These are phyloP conservation scores for Acronicta leporina DNA, from an alignment of 2,888 invertebrate species.

Conservation along the genomic window DNA sequence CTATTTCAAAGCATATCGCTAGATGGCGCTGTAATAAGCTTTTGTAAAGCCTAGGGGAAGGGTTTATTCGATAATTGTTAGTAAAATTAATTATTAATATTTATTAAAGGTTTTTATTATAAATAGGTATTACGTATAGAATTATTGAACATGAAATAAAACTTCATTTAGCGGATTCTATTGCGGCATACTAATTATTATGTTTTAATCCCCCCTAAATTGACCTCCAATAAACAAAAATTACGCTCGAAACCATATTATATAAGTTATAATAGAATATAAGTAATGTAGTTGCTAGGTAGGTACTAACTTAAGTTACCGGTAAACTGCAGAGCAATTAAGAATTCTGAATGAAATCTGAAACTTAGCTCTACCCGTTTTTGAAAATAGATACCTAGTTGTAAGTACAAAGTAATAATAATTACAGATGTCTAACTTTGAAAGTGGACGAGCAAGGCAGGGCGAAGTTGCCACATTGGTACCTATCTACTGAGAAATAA, in stretches of 20 bases:
- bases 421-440: conserved; percentile 58
- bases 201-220: no score
- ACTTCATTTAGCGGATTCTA: no score
- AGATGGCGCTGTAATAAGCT: conserved; percentile 43
- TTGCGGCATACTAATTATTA: no score
- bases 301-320: background rate
- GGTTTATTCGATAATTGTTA: no score
- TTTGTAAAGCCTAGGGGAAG: background rate
- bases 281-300: no score
- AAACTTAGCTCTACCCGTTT: conserved; percentile 33
- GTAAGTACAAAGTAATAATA: conserved; percentile 63
- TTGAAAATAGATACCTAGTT: conserved; percentile 48
- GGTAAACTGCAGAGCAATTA: conserved; percentile 39
- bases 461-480: conserved; percentile 69
- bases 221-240: no score
- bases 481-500: conserved; percentile 69
- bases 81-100: no score
- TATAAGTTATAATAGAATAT: no score
- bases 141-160: no score
- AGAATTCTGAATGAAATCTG: conserved; percentile 37
- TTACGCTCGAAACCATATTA: no score
- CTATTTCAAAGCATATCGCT: background rate
- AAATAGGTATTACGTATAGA: no score
- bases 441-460: conserved; percentile 52
- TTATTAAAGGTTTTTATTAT: no score